Percentiles rank a stretch among this genome's conserved stretches.
phyloP scores from a whole-genome alignment of 2,797 vertebrate species.

The Naso thynnoides region DNA sequence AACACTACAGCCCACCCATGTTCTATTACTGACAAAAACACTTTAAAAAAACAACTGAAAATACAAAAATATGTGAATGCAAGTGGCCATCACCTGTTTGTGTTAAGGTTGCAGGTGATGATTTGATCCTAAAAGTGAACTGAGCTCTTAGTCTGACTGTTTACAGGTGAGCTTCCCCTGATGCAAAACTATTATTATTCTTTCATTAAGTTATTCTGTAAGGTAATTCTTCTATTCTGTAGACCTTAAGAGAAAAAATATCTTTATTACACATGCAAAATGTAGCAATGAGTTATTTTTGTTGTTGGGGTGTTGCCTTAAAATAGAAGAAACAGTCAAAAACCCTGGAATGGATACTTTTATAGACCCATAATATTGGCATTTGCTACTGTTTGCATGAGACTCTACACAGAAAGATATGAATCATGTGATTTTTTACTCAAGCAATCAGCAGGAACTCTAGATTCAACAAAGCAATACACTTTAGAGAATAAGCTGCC shows the following conservation, averaged over 20 bases:
- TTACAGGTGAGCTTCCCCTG: slow-evolving; percentile 36
- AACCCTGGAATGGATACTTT: slow-evolving; percentile 37
- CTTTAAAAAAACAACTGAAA: background rate
- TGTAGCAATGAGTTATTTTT: slow-evolving; percentile 17
- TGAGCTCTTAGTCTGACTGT: slow-evolving; percentile 10
- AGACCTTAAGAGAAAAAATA: background rate
- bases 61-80: background rate
- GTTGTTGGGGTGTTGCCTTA: slow-evolving; percentile 28
- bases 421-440: slow-evolving; percentile 64
- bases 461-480: slow-evolving; percentile 48
- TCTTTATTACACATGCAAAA: background rate
- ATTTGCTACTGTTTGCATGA: slow-evolving; percentile 37
- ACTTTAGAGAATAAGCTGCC: slow-evolving; percentile 15
- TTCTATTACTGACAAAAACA: background rate
- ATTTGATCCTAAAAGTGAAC: slow-evolving; percentile 25
- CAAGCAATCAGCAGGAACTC: slow-evolving; percentile 40
- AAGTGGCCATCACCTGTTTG: background rate
- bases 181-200: slow-evolving; percentile 18
- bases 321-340: slow-evolving; percentile 23
- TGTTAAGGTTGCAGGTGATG: slow-evolving; percentile 24
- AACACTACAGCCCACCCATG: background rate
- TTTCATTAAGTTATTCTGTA: slow-evolving; percentile 20
- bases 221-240: background rate
- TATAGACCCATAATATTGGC: no score
- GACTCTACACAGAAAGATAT: slow-evolving; percentile 49